Percentiles rank a stretch among this genome's conserved stretches.
Conservation (phyloP, 2,797 vertebrate genomes). For the Pangasius djambal region DNA sequence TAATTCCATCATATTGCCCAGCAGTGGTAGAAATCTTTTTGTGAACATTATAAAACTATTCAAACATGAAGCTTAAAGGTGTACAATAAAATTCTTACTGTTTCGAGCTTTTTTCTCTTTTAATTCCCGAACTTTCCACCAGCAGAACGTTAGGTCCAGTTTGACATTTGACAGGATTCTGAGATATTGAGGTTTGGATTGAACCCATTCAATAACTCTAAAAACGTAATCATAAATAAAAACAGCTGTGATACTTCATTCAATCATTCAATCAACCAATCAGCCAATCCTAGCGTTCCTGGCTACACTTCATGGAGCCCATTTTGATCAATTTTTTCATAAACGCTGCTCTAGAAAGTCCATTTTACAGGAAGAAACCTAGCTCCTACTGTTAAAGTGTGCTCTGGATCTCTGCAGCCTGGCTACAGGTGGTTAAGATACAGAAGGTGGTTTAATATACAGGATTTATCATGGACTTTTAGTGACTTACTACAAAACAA, state of each 20-base stretch:
- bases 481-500: neutral
- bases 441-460: neutral
- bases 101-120: neutral
- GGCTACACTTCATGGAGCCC: neutral
- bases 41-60: neutral
- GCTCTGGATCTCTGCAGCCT: neutral
- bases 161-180: neutral
- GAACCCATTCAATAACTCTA: neutral
- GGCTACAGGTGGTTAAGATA: neutral
- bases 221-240: neutral
- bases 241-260: neutral
- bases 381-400: neutral
- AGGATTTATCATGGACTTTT: neutral
- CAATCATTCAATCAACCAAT: too few relatives aligned
- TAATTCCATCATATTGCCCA: neutral
- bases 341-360: neutral
- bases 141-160: neutral
- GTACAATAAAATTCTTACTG: neutral
- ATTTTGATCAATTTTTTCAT: neutral
- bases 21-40: neutral
- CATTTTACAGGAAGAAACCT: neutral
- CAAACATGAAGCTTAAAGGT: neutral
- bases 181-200: neutral
- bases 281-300: neutral
- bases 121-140: neutral